Conservation (phyloP, 1,140 invertebrate species). For the Microplitis mediator region DNA sequence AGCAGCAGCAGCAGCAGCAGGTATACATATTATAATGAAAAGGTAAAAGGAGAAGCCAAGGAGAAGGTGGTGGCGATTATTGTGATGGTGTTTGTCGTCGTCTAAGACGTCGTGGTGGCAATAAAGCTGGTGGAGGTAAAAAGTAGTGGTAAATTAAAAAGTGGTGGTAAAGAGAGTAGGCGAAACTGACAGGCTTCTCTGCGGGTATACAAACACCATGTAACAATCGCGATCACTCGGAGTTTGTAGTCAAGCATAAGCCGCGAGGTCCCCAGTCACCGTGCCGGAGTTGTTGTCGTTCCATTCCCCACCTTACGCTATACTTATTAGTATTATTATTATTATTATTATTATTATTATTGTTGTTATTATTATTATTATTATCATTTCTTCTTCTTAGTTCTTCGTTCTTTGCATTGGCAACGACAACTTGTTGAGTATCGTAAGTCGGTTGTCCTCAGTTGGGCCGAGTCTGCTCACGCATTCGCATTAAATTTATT, state of each 20-base stretch:
- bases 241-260: too few species aligned
- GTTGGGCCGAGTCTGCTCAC: conserved; percentile 60
- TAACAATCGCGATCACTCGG: conserved; percentile 43
- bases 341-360: neutral
- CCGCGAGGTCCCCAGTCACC: conserved; percentile 34
- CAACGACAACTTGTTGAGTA: conserved; percentile 38
- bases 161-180: conserved; percentile 15
- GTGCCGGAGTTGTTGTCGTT: conserved; percentile 10
- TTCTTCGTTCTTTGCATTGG: conserved; percentile 19
- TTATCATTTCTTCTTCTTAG: conserved; percentile 29
- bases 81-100: neutral
- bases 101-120: too few species aligned
- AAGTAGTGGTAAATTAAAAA: conserved; percentile 3
- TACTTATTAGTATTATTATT: neutral
- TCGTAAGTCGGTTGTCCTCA: conserved; percentile 49
- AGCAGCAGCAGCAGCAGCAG: too few species aligned
- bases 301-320: conserved; percentile 30
- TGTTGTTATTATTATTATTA: neutral
- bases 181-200: conserved; percentile 29
- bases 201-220: conserved; percentile 27
- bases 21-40: neutral
- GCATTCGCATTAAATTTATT: conserved; percentile 55
- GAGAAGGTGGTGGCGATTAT: conserved; percentile 13
- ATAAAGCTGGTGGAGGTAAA: neutral
- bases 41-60: conserved; percentile 21